Evolutionary conservation across 1,140 invertebrate species (phyloP).

Genomic region (Saxidomus purpurata): DNA sequence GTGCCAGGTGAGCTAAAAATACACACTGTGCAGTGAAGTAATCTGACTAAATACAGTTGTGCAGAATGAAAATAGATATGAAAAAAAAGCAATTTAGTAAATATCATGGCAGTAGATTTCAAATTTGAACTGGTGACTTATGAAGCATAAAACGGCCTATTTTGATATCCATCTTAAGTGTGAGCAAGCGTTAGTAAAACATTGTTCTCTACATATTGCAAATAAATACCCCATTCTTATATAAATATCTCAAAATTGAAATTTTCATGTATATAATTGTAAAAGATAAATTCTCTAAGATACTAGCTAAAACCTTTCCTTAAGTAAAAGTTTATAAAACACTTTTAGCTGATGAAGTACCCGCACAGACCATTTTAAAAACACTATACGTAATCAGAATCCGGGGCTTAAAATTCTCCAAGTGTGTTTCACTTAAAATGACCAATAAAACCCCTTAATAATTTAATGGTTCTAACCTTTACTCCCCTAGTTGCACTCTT

Average conservation of each 20-base stretch:
- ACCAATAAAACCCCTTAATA: no score
- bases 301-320: no score
- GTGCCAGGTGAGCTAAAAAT: no score
- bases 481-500: no score
- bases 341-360: not conserved
- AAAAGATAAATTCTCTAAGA: not conserved
- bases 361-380: not conserved
- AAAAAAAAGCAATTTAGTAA: not conserved
- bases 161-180: not conserved
- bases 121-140: not conserved
- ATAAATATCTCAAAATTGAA: not conserved
- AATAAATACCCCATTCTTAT: not conserved
- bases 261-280: not conserved
- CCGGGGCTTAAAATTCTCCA: not conserved
- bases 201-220: not conserved
- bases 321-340: not conserved
- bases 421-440: no score
- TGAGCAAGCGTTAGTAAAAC: not conserved
- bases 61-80: not conserved
- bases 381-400: not conserved
- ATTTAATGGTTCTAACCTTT: no score
- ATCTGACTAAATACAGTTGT: not conserved
- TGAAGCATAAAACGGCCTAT: not conserved
- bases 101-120: constrained; percentile 16
- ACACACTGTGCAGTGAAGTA: not conserved